Conservation (phyloP, 2,888 invertebrate genomes). For the Nymphalis c-album region DNA sequence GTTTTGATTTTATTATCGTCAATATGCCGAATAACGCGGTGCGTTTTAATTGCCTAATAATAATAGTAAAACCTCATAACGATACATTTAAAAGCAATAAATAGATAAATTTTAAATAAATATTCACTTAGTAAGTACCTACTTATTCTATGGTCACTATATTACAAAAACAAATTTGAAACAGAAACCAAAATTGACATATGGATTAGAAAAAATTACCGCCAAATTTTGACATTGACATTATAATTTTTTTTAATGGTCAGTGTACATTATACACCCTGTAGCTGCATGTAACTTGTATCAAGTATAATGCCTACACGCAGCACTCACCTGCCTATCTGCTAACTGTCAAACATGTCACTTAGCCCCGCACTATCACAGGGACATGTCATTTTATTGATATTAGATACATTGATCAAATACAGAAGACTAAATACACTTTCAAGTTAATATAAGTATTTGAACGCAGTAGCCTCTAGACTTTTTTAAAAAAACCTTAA, state of each 20-base stretch:
- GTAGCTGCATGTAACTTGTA: conserved; percentile 2
- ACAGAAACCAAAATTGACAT: too few relatives aligned
- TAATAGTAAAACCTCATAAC: background rate
- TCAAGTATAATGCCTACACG: conserved; percentile 10
- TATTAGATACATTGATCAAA: conserved; percentile 28
- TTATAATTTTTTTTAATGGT: background rate
- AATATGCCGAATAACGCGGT: conserved; percentile 2
- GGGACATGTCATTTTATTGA: conserved; percentile 28
- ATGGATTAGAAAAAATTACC: background rate
- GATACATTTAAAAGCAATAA: background rate
- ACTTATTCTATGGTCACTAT: too few relatives aligned
- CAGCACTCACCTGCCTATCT: conserved; percentile 16
- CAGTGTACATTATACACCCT: background rate
- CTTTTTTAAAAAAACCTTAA: background rate
- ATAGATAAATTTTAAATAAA: too few relatives aligned
- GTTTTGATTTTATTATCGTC: background rate
- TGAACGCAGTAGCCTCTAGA: background rate
- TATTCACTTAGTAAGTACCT: too few relatives aligned
- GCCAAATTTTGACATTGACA: conserved; percentile 3
- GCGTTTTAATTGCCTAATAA: background rate
- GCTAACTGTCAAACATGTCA: conserved; percentile 32
- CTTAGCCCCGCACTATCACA: conserved; percentile 12
- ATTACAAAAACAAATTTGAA: too few relatives aligned
- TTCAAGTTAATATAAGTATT: background rate
- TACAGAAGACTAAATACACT: conserved; percentile 4